phyloP scores from a whole-genome alignment of 2,797 vertebrate genomes.

The Cyclopterus lumpus region DNA sequence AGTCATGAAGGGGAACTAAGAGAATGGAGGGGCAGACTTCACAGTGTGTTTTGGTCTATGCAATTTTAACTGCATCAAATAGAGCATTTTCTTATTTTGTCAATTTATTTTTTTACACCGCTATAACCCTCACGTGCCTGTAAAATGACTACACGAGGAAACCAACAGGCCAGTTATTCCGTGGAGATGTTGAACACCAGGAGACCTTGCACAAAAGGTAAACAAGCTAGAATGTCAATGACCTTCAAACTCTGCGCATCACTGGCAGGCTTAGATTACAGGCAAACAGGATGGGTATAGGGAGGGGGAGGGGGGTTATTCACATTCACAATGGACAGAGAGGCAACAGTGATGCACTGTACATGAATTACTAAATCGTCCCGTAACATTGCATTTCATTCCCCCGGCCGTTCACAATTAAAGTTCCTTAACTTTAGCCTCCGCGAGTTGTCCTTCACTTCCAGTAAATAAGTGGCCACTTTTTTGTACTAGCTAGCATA shows the following conservation, averaged over 20 bases:
- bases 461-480: conserved; percentile 65
- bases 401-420: conserved; percentile 7
- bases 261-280: conserved; percentile 49
- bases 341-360: conserved; percentile 78
- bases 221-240: conserved; percentile 36
- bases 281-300: conserved; percentile 46
- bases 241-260: conserved; percentile 54
- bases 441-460: conserved; percentile 50
- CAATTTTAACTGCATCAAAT: conserved; percentile 21
- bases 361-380: conserved; percentile 59
- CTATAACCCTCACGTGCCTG: conserved; percentile 21
- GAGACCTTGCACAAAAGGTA: conserved; percentile 34
- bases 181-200: conserved; percentile 23
- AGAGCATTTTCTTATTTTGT: conserved; percentile 2
- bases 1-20: conserved; percentile 20
- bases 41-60: conserved; percentile 54
- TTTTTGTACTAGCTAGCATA: conserved; percentile 69
- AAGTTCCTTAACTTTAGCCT: not conserved
- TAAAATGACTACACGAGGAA: conserved; percentile 3
- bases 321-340: conserved; percentile 81
- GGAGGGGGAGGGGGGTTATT: conserved; percentile 38
- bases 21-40: conserved; percentile 30
- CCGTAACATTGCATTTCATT: conserved; percentile 30
- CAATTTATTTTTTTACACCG: conserved; percentile 21
- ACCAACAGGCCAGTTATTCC: conserved; percentile 1